phyloP scores from a whole-genome alignment of 2,113 vertebrate genomes.

The Ibidorhyncha struthersii region DNA sequence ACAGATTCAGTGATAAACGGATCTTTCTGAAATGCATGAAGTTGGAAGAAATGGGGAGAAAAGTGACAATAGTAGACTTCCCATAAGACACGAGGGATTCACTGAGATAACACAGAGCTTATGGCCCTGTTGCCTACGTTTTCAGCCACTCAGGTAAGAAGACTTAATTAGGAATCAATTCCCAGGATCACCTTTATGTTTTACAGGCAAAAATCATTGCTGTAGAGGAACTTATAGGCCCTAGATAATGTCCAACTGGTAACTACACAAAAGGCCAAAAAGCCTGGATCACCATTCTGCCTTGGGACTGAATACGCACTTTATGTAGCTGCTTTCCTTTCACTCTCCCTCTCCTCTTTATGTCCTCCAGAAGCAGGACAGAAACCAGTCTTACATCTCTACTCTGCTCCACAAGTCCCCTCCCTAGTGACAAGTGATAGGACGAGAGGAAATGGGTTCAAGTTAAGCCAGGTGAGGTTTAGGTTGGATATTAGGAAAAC shows the following conservation, averaged over 20 bases:
- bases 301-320: background rate
- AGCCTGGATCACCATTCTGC: background rate
- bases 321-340: background rate
- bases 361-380: background rate
- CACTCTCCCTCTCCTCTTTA: background rate
- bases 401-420: too few relatives aligned
- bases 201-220: background rate
- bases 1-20: background rate
- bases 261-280: background rate
- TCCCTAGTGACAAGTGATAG: too few relatives aligned
- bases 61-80: background rate
- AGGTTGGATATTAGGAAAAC: too few relatives aligned
- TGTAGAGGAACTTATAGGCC: background rate
- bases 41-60: background rate
- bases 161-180: background rate
- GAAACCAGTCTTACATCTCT: background rate
- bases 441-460: too few relatives aligned
- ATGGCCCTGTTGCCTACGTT: background rate
- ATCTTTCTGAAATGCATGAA: background rate
- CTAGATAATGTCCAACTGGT: background rate
- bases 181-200: background rate
- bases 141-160: background rate
- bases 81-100: background rate
- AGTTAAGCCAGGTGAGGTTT: too few relatives aligned
- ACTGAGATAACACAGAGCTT: accelerated